Conservation (phyloP, 2,797 vertebrate species). For the Cossypha heuglini region DNA sequence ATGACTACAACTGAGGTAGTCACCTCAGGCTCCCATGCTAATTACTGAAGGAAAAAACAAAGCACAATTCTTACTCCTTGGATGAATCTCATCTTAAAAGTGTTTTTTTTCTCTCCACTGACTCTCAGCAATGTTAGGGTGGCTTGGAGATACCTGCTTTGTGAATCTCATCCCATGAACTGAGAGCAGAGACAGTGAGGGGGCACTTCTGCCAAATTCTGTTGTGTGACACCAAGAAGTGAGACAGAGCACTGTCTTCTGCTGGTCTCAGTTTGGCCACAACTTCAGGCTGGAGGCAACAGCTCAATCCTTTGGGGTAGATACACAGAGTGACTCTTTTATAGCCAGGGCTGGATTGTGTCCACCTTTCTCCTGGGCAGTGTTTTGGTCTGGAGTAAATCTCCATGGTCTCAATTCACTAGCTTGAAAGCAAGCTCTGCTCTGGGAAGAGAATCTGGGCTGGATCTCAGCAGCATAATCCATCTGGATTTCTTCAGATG, state of each 20-base stretch:
- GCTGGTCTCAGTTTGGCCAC: not conserved
- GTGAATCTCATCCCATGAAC: not conserved
- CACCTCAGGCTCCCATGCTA: not conserved
- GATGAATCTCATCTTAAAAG: not conserved
- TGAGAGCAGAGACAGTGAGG: not conserved
- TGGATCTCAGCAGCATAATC: not conserved
- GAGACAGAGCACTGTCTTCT: not conserved
- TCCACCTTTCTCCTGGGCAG: not conserved
- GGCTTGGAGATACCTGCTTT: not conserved
- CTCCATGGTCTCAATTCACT: not conserved
- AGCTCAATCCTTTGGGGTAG: not conserved
- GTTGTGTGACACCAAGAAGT: not conserved
- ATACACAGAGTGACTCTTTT: not conserved
- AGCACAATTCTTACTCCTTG: not conserved
- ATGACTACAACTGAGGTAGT: not conserved
- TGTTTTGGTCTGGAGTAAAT: not conserved
- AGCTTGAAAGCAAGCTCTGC: not conserved
- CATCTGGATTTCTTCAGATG: not conserved
- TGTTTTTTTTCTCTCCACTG: not conserved
- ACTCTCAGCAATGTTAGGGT: not conserved
- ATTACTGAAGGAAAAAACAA: not conserved
- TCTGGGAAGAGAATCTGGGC: not conserved
- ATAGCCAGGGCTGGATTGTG: not conserved
- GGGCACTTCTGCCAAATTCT: not conserved
- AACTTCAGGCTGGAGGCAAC: not conserved